phyloP scores from a whole-genome alignment of 2,888 invertebrate species.

The Synanthedon vespiformis region DNA sequence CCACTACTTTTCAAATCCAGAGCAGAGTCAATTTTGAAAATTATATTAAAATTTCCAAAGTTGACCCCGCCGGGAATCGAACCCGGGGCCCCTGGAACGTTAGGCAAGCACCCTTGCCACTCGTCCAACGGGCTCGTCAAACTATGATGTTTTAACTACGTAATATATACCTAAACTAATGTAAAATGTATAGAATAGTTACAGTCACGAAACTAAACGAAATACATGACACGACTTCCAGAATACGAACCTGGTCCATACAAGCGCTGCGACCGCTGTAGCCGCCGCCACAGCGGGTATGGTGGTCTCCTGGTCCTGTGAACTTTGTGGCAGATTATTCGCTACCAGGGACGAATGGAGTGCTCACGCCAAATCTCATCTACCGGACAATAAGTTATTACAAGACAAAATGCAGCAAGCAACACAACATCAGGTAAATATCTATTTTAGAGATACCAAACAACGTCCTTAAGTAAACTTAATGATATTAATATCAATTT shows the following conservation, averaged over 20 bases:
- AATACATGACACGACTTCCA: conserved; percentile 12
- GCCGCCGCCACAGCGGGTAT: conserved; percentile 60
- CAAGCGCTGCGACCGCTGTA: conserved; percentile 57
- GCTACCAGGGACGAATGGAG: conserved; percentile 82
- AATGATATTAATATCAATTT: neutral
- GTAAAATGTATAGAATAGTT: no score
- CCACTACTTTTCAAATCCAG: no score
- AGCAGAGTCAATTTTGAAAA: no score
- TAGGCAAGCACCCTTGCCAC: no score
- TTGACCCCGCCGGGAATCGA: no score
- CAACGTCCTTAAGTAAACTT: neutral
- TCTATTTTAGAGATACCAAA: neutral
- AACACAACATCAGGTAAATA: conserved; percentile 48
- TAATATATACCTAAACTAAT: no score
- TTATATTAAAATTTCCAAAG: no score
- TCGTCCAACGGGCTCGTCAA: no score
- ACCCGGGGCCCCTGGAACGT: no score
- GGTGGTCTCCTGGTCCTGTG: conserved; percentile 80
- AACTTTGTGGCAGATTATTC: conserved; percentile 78
- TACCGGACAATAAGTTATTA: conserved; percentile 67
- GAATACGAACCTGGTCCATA: conserved; percentile 63
- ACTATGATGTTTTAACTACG: no score
- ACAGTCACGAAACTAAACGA: no score
- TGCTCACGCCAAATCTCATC: conserved; percentile 78
- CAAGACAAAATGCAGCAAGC: conserved; percentile 64